Evolutionary conservation across 2,888 invertebrate species (phyloP).

Genomic region (Subacronicta megacephala): DNA sequence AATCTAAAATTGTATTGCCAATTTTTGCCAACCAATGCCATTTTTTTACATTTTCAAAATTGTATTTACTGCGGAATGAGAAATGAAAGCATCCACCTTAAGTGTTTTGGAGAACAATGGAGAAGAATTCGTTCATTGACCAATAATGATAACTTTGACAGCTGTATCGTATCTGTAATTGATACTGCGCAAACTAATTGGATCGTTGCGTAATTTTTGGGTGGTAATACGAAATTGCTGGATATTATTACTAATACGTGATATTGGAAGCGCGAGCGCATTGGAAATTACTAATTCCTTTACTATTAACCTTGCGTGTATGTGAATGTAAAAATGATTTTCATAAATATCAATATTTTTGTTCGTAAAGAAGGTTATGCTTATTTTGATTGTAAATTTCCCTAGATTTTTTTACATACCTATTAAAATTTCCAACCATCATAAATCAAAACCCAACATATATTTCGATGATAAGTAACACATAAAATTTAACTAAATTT

Average conservation of each 20-base stretch:
- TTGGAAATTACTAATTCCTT: neutral
- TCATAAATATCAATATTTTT: too few relatives aligned
- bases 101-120: conserved; percentile 33
- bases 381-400: too few relatives aligned
- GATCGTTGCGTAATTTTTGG: conserved; percentile 32
- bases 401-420: too few relatives aligned
- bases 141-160: conserved; percentile 32
- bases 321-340: neutral
- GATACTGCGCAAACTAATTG: conserved; percentile 41
- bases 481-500: too few relatives aligned
- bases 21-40: too few relatives aligned
- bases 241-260: conserved; percentile 29
- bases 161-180: conserved; percentile 48
- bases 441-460: too few relatives aligned
- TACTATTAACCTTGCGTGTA: conserved; percentile 9
- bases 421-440: too few relatives aligned
- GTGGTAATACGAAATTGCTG: conserved; percentile 10
- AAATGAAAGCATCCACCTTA: neutral
- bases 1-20: too few relatives aligned
- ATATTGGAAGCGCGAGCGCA: conserved; percentile 3
- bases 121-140: conserved; percentile 17
- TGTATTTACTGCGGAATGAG: neutral
- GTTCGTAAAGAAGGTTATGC: too few relatives aligned
- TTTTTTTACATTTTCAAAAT: too few relatives aligned
- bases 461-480: too few relatives aligned